These are phyloP conservation scores for Carassius auratus DNA, from an alignment of 2,113 vertebrate genomes.

Conservation along the genomic window DNA sequence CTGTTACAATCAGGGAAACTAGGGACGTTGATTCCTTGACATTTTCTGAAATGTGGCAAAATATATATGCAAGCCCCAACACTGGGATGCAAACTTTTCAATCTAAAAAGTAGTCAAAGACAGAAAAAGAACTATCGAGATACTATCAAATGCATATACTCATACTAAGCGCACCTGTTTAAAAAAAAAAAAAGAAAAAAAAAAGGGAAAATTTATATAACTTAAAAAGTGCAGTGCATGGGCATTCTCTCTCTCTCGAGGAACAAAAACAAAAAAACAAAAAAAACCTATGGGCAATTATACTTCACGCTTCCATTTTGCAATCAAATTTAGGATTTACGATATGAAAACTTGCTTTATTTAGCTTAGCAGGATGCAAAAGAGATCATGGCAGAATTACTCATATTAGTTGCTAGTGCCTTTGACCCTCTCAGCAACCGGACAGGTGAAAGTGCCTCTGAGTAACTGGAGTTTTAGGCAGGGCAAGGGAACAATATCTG, in stretches of 20 bases:
- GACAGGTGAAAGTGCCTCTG: conserved; percentile 93
- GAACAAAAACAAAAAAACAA: conserved; percentile 65
- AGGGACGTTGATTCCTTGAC: conserved; percentile 75
- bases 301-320: conserved; percentile 84
- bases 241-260: conserved; percentile 79
- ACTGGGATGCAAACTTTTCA: conserved; percentile 77
- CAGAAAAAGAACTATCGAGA: conserved; percentile 64
- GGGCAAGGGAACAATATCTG: conserved; percentile 48
- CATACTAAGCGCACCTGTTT: conserved; percentile 73
- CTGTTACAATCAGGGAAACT: conserved; percentile 85
- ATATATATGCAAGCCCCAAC: conserved; percentile 78
- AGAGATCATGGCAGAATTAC: conserved; percentile 71
- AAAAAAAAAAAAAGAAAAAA: conserved; percentile 71
- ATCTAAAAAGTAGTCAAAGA: conserved; percentile 71
- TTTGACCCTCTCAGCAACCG: conserved; percentile 87
- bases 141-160: conserved; percentile 80
- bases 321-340: conserved; percentile 74
- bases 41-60: conserved; percentile 77
- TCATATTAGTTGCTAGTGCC: conserved; percentile 91
- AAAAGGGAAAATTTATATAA: conserved; percentile 81
- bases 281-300: conserved; percentile 78
- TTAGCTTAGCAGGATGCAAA: conserved; percentile 70
- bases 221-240: conserved; percentile 91
- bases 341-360: conserved; percentile 65
- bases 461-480: conserved; percentile 70